phyloP scores from a whole-genome alignment of 2,797 vertebrate species.

The Lates japonicus region DNA sequence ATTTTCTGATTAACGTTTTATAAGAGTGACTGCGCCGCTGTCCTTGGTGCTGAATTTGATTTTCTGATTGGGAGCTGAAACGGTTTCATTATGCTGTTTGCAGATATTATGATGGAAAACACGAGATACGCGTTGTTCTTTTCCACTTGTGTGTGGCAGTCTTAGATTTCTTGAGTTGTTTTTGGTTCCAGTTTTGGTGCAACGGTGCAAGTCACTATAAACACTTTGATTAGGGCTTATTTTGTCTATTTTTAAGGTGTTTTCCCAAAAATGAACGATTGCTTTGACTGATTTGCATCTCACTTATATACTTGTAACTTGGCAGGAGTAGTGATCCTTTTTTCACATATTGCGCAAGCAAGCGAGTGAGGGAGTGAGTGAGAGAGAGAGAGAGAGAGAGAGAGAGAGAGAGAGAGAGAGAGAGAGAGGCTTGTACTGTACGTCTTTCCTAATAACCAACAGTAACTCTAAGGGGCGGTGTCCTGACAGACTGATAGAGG shows the following conservation, averaged over 20 bases:
- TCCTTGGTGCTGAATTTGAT: constrained; percentile 80
- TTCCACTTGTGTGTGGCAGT: background rate
- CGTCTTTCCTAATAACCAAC: constrained; percentile 49
- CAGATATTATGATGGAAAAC: background rate
- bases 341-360: constrained; percentile 30
- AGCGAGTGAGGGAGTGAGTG: background rate
- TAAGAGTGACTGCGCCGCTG: constrained; percentile 56
- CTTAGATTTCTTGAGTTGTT: background rate
- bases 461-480: constrained; percentile 74
- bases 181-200: background rate
- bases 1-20: constrained; percentile 7
- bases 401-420: constrained; percentile 11
- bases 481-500: constrained; percentile 43
- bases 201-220: background rate
- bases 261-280: background rate
- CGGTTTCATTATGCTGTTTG: background rate
- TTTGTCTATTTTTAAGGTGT: background rate
- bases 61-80: constrained; percentile 23
- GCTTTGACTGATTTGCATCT: background rate
- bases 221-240: background rate
- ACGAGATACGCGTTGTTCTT: background rate
- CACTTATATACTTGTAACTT: background rate
- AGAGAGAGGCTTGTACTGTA: constrained; percentile 36
- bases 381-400: constrained; percentile 4
- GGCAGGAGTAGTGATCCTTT: background rate